Percentiles rank a stretch among this genome's conserved stretches.
Evolutionary conservation across 2,888 invertebrate genomes (phyloP).

Genomic region (Hyles lineata): DNA sequence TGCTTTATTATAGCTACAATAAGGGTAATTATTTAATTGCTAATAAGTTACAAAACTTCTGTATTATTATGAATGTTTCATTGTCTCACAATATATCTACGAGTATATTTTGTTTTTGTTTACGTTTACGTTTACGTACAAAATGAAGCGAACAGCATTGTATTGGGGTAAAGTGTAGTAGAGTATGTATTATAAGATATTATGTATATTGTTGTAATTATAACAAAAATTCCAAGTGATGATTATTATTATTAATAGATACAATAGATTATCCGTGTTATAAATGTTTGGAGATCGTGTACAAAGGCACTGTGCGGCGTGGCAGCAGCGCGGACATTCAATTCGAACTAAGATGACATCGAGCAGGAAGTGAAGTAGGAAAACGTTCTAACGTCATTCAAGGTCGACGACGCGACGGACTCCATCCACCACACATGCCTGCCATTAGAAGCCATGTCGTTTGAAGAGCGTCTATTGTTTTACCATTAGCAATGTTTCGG

Average conservation of each 20-base stretch:
- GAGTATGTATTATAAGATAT: no score
- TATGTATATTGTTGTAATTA: no score
- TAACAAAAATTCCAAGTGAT: no score
- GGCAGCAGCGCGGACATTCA: conserved; percentile 37
- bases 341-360: conserved; percentile 72
- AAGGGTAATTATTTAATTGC: no score
- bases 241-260: not conserved
- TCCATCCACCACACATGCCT: conserved; percentile 63
- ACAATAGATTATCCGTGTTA: not conserved
- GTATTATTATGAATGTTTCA: no score
- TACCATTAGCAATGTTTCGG: conserved; percentile 66
- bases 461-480: conserved; percentile 66
- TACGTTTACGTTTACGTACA: no score
- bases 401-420: conserved; percentile 70
- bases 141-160: no score
- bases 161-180: no score
- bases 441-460: conserved; percentile 58
- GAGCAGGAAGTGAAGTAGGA: conserved; percentile 82
- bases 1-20: no score
- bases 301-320: not conserved
- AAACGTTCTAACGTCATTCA: conserved; percentile 79
- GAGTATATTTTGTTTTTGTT: no score
- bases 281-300: not conserved
- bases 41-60: no score
- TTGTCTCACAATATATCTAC: no score